Evolutionary conservation across 1,140 invertebrate genomes (phyloP).

Genomic region (Habropoda laboriosa): DNA sequence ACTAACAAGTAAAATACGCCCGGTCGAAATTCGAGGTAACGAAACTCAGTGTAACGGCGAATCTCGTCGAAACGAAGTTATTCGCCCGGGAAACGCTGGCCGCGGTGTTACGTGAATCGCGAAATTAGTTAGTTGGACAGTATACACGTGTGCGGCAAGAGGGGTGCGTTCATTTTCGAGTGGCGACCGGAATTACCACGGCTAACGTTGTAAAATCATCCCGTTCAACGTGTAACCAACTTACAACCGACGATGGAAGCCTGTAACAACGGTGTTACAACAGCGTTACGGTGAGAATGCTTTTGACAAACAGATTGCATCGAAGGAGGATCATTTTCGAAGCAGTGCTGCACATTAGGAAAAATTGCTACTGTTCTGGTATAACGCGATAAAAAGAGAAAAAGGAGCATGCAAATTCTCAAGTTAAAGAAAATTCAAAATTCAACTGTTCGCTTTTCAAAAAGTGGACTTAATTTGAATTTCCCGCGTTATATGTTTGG

Average conservation of each 20-base stretch:
- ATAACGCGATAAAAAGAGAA: no score
- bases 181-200: neutral
- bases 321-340: no score
- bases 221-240: neutral
- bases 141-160: neutral
- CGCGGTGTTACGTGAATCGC: constrained; percentile 2
- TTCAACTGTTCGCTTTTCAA: no score
- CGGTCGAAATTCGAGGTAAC: neutral
- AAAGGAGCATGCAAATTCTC: no score
- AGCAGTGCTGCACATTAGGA: no score
- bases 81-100: neutral
- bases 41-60: neutral
- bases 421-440: no score
- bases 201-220: neutral
- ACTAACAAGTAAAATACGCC: constrained; percentile 1
- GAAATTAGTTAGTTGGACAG: neutral
- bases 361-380: no score
- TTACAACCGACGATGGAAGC: neutral
- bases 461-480: no score
- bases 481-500: no score
- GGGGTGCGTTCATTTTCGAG: neutral
- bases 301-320: no score
- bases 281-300: no score
- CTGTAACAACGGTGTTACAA: neutral
- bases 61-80: constrained; percentile 10